Conservation (phyloP, 1,140 invertebrate species). For the Cecropterus lyciades region DNA sequence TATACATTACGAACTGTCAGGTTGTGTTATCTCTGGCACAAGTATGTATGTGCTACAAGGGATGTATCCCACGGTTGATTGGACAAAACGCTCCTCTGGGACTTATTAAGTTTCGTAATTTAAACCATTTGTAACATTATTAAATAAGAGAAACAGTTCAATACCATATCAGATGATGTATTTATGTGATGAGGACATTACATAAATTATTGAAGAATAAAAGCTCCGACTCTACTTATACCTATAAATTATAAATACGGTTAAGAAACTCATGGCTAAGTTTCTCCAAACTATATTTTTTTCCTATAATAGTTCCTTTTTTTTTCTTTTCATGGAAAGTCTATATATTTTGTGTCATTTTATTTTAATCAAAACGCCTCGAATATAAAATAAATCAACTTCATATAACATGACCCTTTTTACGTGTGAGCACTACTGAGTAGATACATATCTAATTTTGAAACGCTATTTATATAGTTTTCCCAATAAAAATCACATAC, state of each 20-base stretch:
- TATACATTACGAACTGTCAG: conserved; percentile 66
- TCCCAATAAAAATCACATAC: background rate
- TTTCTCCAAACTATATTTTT: background rate
- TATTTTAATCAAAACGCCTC: too few relatives aligned
- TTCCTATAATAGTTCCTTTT: too few relatives aligned
- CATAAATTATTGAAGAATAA: background rate
- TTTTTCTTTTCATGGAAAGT: too few relatives aligned
- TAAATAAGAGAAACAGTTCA: conserved; percentile 10
- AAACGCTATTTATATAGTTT: too few relatives aligned
- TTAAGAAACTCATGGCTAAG: background rate
- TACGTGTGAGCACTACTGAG: too few relatives aligned
- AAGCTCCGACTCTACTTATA: too few relatives aligned
- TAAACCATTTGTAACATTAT: conserved; percentile 32
- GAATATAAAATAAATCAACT: too few relatives aligned
- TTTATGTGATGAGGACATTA: background rate
- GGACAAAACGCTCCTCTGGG: conserved; percentile 39
- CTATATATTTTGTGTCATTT: too few relatives aligned
- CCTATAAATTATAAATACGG: background rate
- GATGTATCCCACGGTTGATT: conserved; percentile 60
- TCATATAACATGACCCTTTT: too few relatives aligned
- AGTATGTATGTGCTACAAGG: conserved; percentile 57
- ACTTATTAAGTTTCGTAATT: conserved; percentile 33
- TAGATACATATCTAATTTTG: too few relatives aligned
- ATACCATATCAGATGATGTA: background rate
- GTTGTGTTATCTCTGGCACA: conserved; percentile 64